Evolutionary conservation across 1,140 invertebrate genomes (phyloP), one percentile per base, ranked within the genome.

Genomic region (Nephotettix cincticeps): DNA sequence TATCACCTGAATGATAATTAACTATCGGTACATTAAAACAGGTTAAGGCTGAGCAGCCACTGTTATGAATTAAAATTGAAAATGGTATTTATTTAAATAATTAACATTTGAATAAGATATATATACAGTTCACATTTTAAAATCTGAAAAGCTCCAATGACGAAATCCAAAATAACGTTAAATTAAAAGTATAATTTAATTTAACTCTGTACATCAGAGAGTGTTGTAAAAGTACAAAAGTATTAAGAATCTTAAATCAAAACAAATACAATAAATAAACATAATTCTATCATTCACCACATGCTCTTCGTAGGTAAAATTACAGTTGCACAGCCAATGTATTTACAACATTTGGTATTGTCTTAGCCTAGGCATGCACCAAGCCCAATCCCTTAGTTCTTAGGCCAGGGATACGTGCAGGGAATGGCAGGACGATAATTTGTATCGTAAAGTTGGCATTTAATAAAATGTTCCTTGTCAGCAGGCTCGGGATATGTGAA

Each of bases 371-470:
- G 4, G 19, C 3, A 65, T 25, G 61, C 61, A 19, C 61, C 61
- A 65, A 65, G 30, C 27, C 61, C 28, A 27, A 32, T 9, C 23
- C 19, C 30, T 67, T 30, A 67, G 40, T 25, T 23, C 21, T 67
- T 21, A 19, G 74, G 71, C 74, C 74, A 75, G 43, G 65, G 43
- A 36, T 75, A 75, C 19, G 45, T 65, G 65, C 69, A 56, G 23
- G 71, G 71, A 17, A 75, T 17, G 21, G 71, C 69, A 6, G 71
- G 43, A 30, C 28, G 23, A 80, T 95, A 95, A 54, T 81, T 82
- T 67, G 87, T 86, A 79, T 93, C 88, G 80, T 95, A 96, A 80
- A 92, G 88, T 80, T 95, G 93, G 13, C 90, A 88, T 79, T 89
- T 89, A 73, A 95, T 89, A 77, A 93, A 96, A 71, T 83, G 85